Conservation (phyloP, 2,113 vertebrate species). For the Bujurquina vittata region DNA sequence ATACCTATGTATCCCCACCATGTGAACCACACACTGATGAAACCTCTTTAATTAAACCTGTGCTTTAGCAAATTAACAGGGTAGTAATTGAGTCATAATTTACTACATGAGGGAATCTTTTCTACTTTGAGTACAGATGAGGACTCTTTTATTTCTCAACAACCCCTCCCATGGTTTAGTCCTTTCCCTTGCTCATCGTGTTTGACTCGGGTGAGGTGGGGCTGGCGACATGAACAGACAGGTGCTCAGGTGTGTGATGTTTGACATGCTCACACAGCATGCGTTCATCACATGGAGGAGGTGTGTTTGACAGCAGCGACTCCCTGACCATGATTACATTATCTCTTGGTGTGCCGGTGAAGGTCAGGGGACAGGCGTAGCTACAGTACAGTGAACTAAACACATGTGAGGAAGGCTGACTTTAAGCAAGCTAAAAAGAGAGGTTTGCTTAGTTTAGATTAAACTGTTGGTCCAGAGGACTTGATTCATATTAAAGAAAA, state of each 20-base stretch:
- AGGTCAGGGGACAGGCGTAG: constrained; percentile 69
- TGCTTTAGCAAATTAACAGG: constrained; percentile 44
- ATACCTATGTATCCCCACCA: constrained; percentile 5
- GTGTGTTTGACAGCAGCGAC: constrained; percentile 75
- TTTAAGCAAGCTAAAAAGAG: constrained; percentile 32
- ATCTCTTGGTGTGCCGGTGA: constrained; percentile 73
- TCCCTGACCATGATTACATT: constrained; percentile 83
- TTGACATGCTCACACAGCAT: constrained; percentile 78
- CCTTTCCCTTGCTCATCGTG: constrained; percentile 45
- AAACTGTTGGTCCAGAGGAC: too few species aligned
- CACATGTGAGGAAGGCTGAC: neutral
- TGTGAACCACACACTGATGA: constrained; percentile 38
- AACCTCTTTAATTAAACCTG: constrained; percentile 35
- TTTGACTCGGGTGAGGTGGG: constrained; percentile 19
- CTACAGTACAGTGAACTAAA: constrained; percentile 13
- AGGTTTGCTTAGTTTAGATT: neutral
- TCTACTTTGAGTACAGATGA: neutral
- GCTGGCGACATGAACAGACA: constrained; percentile 67
- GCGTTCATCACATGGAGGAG: constrained; percentile 69
- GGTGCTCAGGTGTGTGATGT: constrained; percentile 78
- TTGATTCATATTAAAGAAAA: too few species aligned
- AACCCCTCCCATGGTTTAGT: constrained; percentile 28
- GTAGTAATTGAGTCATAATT: constrained; percentile 30
- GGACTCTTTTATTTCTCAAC: constrained; percentile 4
- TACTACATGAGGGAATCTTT: neutral